A percentile compares a stretch with the other conserved stretches of the same genome.
Evolutionary conservation across 1,140 invertebrate genomes (phyloP).

Genomic region (Lordiphosa mommai): DNA sequence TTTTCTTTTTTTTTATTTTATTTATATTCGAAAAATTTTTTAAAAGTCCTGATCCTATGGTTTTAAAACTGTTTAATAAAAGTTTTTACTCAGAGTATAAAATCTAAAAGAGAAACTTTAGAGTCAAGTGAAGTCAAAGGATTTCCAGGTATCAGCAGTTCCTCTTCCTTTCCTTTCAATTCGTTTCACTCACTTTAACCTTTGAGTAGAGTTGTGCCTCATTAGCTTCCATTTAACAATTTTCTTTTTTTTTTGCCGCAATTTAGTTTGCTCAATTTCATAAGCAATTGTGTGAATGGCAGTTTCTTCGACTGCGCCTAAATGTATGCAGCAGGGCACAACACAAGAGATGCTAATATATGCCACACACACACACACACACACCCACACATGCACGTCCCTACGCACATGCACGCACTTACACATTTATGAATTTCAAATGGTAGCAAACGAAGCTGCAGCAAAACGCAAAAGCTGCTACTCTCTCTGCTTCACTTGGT

Average conservation of each 20-base stretch:
- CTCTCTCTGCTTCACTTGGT: constrained; percentile 37
- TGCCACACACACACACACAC: constrained; percentile 33
- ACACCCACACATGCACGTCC: not conserved
- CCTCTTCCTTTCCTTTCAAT: too few species aligned
- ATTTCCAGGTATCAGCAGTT: too few species aligned
- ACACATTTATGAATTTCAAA: constrained; percentile 67
- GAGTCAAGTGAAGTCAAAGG: too few species aligned
- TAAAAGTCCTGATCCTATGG: too few species aligned
- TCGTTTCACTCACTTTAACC: too few species aligned
- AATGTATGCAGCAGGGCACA: constrained; percentile 53
- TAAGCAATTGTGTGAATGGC: constrained; percentile 62
- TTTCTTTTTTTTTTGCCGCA: constrained; percentile 26
- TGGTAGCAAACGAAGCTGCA: constrained; percentile 66
- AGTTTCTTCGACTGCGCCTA: constrained; percentile 23
- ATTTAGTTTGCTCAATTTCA: constrained; percentile 76
- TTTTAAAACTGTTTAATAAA: too few species aligned
- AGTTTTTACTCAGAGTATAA: too few species aligned
- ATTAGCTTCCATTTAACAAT: constrained; percentile 59
- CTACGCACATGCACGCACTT: constrained; percentile 2
- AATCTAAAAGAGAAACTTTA: too few species aligned
- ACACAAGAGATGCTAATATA: constrained; percentile 61
- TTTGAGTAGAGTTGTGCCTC: too few species aligned
- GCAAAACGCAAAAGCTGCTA: constrained; percentile 58
- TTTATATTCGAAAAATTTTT: too few species aligned
- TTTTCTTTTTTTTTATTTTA: too few species aligned